Percentiles rank a stretch among this genome's conserved stretches.
Evolutionary conservation across 2,888 invertebrate genomes (phyloP).

Genomic region (Syrphus vitripennis): DNA sequence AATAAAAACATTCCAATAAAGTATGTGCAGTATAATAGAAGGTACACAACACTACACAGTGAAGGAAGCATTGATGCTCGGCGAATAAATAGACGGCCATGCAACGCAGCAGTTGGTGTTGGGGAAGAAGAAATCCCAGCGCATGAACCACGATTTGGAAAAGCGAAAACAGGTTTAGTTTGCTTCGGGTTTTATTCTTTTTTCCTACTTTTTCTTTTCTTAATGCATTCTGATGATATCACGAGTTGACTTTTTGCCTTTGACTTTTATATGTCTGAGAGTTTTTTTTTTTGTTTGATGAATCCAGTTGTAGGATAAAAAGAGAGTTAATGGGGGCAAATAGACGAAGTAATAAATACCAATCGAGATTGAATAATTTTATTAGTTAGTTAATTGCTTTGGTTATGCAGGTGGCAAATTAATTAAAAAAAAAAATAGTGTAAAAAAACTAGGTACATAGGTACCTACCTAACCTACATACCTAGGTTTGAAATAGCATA

Average conservation of each 20-base stretch:
- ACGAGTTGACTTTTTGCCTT: constrained; percentile 71
- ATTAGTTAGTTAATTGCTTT: constrained; percentile 41
- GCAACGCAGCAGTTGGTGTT: not conserved
- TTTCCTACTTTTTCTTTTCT: constrained; percentile 7
- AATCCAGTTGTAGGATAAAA: not conserved
- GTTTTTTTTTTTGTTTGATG: constrained; percentile 25
- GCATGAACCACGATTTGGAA: constrained; percentile 62
- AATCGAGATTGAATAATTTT: constrained; percentile 60
- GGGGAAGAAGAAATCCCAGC: constrained; percentile 33
- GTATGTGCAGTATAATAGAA: constrained; percentile 13
- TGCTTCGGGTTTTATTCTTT: constrained; percentile 33
- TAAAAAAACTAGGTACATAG: no score
- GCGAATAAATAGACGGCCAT: not conserved
- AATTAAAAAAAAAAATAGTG: not conserved
- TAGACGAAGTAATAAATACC: constrained; percentile 46
- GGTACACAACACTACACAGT: not conserved
- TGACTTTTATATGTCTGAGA: constrained; percentile 52
- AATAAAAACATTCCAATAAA: constrained; percentile 62
- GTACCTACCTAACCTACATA: no score
- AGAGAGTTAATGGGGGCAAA: not conserved
- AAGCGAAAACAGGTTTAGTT: constrained; percentile 66
- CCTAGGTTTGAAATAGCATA: no score
- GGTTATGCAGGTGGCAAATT: constrained; percentile 42
- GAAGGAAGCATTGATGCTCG: constrained; percentile 10
- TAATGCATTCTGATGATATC: constrained; percentile 66